These are phyloP conservation scores for Ailuropoda melanoleuca DNA, from an alignment of 2,113 vertebrate species.

Conservation along the genomic window DNA sequence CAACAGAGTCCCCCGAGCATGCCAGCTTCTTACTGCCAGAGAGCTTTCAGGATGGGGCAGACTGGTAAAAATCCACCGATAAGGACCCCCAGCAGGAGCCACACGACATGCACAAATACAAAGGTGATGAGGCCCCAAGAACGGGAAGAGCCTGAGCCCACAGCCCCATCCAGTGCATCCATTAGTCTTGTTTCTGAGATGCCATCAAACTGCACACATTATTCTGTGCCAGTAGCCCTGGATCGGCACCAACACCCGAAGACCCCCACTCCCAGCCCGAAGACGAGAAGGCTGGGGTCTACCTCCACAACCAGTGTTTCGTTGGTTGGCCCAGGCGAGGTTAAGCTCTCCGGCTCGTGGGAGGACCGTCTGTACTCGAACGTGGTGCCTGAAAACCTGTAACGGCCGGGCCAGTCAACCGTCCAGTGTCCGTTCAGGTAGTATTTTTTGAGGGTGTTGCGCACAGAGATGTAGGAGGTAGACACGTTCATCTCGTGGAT, in stretches of 20 bases:
- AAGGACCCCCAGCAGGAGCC: not conserved
- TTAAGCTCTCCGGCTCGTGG: slow-evolving; percentile 89
- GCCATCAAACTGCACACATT: not conserved
- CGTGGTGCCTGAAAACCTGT: slow-evolving; percentile 88
- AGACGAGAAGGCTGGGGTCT: not conserved
- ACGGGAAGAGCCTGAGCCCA: not conserved
- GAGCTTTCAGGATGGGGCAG: not conserved
- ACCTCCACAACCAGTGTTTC: slow-evolving; percentile 92
- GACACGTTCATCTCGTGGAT: slow-evolving; percentile 89
- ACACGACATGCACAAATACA: accelerated
- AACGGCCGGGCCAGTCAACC: slow-evolving; percentile 91
- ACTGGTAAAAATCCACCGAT: accelerated
- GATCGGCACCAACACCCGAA: not conserved
- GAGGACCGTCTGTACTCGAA: slow-evolving; percentile 91
- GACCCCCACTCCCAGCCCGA: not conserved
- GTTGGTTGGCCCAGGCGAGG: slow-evolving; percentile 89
- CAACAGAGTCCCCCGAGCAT: accelerated
- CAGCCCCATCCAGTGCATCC: accelerated
- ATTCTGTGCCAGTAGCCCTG: not conserved
- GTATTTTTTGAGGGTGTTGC: slow-evolving; percentile 86
- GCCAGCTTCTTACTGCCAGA: not conserved
- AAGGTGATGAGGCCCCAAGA: not conserved
- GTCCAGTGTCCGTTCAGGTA: slow-evolving; percentile 92
- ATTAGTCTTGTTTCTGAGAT: not conserved
- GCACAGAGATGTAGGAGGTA: slow-evolving; percentile 90